phyloP scores from a whole-genome alignment of 2,113 vertebrate genomes.

The Callospermophilus lateralis region DNA sequence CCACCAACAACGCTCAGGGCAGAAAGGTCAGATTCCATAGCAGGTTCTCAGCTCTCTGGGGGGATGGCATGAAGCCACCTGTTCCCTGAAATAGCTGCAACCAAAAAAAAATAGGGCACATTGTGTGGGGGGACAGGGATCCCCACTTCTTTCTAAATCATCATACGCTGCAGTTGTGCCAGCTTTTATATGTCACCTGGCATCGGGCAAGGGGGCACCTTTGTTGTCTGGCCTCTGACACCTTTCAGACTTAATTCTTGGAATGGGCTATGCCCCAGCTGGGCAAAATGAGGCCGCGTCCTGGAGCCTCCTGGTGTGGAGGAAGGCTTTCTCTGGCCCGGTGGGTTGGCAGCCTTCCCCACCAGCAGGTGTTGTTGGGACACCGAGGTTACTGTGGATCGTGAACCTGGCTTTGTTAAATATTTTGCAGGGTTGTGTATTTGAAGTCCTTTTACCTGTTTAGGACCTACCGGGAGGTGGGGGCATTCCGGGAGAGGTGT shows the following conservation, averaged over 20 bases:
- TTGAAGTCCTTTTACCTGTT: not conserved
- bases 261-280: not conserved
- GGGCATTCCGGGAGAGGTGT: not conserved
- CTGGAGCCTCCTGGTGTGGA: accelerated
- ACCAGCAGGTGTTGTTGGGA: not conserved
- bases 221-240: not conserved
- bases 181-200: not conserved
- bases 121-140: not conserved
- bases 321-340: not conserved
- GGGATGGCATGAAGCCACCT: not conserved
- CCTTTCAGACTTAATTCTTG: not conserved
- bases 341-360: not conserved
- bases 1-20: not conserved
- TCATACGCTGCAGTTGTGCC: accelerated
- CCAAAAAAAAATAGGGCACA: not conserved
- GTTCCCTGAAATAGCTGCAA: not conserved
- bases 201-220: not conserved
- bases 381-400: not conserved
- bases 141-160: not conserved
- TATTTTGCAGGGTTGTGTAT: conserved; percentile 10
- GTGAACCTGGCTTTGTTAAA: conserved; percentile 36
- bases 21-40: not conserved
- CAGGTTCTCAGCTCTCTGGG: not conserved
- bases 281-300: not conserved
- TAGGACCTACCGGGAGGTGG: not conserved